Evolutionary conservation across 2,888 invertebrate genomes (phyloP).

Genomic region (Bimastos eiseni): DNA sequence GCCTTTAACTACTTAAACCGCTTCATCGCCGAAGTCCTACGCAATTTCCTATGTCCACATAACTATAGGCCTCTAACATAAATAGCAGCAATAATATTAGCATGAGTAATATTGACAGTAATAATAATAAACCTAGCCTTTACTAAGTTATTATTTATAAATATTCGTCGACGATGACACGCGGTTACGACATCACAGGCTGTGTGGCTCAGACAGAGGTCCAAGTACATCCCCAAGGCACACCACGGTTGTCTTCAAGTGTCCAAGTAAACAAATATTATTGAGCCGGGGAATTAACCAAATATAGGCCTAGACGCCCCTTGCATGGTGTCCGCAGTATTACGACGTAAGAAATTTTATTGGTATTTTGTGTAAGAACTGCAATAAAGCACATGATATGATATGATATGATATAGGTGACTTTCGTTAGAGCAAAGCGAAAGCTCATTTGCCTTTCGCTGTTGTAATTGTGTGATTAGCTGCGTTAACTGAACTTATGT

Average conservation of each 20-base stretch:
- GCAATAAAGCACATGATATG: too few relatives aligned
- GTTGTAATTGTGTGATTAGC: not conserved
- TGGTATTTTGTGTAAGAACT: not conserved
- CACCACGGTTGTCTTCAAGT: not conserved
- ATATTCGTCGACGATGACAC: not conserved
- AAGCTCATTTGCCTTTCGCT: not conserved
- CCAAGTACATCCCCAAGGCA: not conserved
- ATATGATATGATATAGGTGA: too few relatives aligned
- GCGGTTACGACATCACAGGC: too few relatives aligned
- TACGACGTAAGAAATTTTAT: too few relatives aligned
- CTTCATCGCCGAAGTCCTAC: not conserved
- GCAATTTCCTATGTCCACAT: not conserved
- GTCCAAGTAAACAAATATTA: not conserved
- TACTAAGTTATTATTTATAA: not conserved
- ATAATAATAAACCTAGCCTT: not conserved
- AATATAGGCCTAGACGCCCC: too few relatives aligned
- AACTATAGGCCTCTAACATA: not conserved
- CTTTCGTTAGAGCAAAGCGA: not conserved
- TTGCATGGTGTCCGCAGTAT: too few relatives aligned
- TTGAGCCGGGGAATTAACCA: not conserved
- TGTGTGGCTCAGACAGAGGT: not conserved
- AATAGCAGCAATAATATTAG: not conserved
- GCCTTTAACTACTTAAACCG: not conserved
- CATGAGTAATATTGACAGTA: not conserved
- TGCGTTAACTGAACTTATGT: not conserved